Percentiles rank a stretch among this genome's conserved stretches.
These are phyloP conservation scores for Aix galericulata DNA, from an alignment of 2,113 vertebrate species.

Conservation along the genomic window DNA sequence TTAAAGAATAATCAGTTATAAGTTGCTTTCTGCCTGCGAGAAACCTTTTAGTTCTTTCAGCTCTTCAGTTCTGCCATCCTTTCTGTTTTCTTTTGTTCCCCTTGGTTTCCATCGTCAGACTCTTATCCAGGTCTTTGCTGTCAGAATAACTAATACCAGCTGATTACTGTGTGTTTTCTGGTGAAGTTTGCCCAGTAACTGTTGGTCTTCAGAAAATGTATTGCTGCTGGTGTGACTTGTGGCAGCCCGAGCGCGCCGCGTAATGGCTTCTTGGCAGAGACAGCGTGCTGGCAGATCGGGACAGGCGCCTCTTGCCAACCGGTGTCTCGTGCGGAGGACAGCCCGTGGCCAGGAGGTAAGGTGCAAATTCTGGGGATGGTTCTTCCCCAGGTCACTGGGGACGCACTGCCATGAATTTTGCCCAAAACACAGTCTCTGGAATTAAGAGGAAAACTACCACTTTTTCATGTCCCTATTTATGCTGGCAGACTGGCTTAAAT, in stretches of 20 bases:
- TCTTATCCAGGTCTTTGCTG: background rate
- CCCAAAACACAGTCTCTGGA: background rate
- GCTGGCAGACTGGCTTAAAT: background rate
- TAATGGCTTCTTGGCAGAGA: background rate
- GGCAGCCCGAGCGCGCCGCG: background rate
- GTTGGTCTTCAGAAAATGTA: background rate
- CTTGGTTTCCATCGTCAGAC: background rate
- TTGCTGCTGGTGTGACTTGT: background rate
- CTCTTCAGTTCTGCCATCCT: background rate
- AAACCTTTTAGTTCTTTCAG: background rate
- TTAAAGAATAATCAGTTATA: background rate
- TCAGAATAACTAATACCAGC: background rate
- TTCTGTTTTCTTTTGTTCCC: background rate
- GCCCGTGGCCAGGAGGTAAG: background rate
- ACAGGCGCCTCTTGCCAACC: background rate
- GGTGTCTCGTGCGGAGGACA: background rate
- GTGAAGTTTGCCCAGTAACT: background rate
- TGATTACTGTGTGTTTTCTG: background rate
- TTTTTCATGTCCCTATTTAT: background rate
- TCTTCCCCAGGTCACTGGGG: background rate
- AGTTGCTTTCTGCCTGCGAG: background rate
- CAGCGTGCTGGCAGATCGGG: background rate
- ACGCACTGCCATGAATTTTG: background rate
- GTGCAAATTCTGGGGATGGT: background rate
- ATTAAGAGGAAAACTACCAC: background rate